These are phyloP conservation scores for Aphrocallistes beatrix DNA, from an alignment of 37 sponge, comb jelly and placozoan species.

Conservation along the genomic window DNA sequence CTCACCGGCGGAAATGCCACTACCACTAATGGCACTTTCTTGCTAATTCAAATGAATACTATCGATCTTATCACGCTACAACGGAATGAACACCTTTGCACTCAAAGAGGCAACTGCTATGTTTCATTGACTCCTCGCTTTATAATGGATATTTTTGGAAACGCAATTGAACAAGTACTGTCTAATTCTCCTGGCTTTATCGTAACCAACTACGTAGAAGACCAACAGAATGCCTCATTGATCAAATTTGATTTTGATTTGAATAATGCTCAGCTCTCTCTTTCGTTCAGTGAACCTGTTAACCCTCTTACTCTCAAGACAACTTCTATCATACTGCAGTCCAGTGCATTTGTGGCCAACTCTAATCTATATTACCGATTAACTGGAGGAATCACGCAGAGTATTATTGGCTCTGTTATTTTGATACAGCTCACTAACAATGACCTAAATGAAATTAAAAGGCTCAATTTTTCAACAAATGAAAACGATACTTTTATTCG, in stretches of 20 bases:
- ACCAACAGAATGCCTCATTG: background rate
- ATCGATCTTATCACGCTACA: conserved; percentile 49
- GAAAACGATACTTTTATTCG: conserved; percentile 18
- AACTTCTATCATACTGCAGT: conserved; percentile 25
- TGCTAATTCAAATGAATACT: conserved; percentile 23
- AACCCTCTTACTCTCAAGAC: conserved; percentile 20
- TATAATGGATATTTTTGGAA: conserved; percentile 48
- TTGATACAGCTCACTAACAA: conserved; percentile 31
- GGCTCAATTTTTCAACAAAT: conserved; percentile 49
- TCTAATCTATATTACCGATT: conserved; percentile 35
- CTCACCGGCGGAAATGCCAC: conserved; percentile 31
- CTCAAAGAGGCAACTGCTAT: conserved; percentile 70
- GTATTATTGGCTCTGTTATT: conserved; percentile 39
- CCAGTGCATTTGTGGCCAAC: background rate
- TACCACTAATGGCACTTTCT: conserved; percentile 22
- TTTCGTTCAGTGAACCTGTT: conserved; percentile 62
- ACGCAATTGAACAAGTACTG: conserved; percentile 31
- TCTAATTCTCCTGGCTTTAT: conserved; percentile 57
- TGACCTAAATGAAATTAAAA: conserved; percentile 61
- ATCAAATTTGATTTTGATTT: conserved; percentile 33
- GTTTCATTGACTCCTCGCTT: conserved; percentile 26
- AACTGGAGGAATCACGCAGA: conserved; percentile 48
- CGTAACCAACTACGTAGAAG: conserved; percentile 16
- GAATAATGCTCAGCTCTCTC: conserved; percentile 32
- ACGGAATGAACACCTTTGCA: conserved; percentile 42